Conservation (phyloP, 2,113 vertebrate genomes). For the Macrotis lagotis region DNA sequence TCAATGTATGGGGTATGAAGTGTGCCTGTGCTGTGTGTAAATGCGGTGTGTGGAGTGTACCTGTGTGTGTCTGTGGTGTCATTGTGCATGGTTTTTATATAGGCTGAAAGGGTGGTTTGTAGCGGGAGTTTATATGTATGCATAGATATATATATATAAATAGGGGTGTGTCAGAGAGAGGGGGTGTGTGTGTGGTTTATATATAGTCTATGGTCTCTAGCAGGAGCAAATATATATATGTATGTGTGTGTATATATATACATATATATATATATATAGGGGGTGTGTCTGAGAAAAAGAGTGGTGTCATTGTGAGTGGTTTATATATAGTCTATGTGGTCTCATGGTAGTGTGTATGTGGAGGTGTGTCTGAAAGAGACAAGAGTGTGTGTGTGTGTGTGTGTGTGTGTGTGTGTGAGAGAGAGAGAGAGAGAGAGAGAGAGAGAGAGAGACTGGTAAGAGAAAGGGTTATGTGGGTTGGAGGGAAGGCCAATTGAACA, state of each 20-base stretch:
- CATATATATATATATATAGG: neutral
- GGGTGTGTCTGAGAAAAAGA: neutral
- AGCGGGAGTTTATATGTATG: neutral
- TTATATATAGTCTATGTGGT: neutral
- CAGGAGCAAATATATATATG: neutral
- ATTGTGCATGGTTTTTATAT: neutral
- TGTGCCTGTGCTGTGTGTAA: neutral
- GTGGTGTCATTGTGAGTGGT: neutral
- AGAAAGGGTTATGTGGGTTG: neutral
- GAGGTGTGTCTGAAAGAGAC: neutral
- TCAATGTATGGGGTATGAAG: neutral
- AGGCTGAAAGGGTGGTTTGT: neutral
- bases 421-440: no score
- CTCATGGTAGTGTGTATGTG: neutral
- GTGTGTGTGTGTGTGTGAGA: no score
- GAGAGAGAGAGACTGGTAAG: neutral
- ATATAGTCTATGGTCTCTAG: neutral
- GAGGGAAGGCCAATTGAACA: neutral
- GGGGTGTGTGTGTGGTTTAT: neutral
- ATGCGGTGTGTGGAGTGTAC: neutral
- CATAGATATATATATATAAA: neutral
- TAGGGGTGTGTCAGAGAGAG: neutral
- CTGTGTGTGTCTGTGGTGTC: neutral
- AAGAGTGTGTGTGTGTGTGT: neutral
- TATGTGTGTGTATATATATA: no score